Percentiles rank a stretch among this genome's conserved stretches.
These are phyloP conservation scores for Agrochola litura DNA, from an alignment of 2,888 invertebrate species.

Conservation along the genomic window DNA sequence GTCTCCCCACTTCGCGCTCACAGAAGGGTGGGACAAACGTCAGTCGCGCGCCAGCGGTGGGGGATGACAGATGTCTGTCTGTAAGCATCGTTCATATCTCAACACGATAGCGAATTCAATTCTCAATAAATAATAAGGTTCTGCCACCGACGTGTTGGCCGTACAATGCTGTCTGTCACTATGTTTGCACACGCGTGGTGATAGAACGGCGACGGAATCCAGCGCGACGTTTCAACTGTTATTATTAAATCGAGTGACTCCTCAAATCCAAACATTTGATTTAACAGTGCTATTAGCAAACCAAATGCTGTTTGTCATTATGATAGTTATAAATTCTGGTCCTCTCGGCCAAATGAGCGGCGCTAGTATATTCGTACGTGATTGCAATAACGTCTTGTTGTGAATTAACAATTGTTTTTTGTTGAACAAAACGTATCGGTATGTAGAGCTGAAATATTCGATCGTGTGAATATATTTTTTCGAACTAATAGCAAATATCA, in stretches of 20 bases:
- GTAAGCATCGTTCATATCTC: conserved; percentile 83
- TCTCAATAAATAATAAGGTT: conserved; percentile 82
- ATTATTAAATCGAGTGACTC: conserved; percentile 69
- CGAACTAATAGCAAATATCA: conserved; percentile 1
- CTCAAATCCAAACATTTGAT: conserved; percentile 73
- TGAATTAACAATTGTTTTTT: conserved; percentile 44
- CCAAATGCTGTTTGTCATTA: conserved; percentile 67
- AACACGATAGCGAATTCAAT: conserved; percentile 86
- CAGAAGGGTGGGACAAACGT: conserved; percentile 79
- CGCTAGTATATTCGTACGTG: conserved; percentile 55
- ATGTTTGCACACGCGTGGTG: conserved; percentile 64
- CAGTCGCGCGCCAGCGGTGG: conserved; percentile 83
- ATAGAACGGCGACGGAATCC: conserved; percentile 49
- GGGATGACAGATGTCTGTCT: conserved; percentile 87
- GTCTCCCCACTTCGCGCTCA: conserved; percentile 69
- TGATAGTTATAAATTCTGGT: conserved; percentile 65
- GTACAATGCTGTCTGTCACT: conserved; percentile 68
- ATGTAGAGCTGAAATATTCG: conserved; percentile 33
- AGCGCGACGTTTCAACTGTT: conserved; percentile 54
- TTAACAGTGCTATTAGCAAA: conserved; percentile 69
- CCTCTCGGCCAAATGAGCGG: conserved; percentile 50
- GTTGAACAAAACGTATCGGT: conserved; percentile 34
- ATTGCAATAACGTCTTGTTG: conserved; percentile 45
- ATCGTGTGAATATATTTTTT: conserved; percentile 53
- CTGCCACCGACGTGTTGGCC: conserved; percentile 55